Evolutionary conservation across 2,113 vertebrate species (phyloP).

Genomic region (Microcebus griseorufus): DNA sequence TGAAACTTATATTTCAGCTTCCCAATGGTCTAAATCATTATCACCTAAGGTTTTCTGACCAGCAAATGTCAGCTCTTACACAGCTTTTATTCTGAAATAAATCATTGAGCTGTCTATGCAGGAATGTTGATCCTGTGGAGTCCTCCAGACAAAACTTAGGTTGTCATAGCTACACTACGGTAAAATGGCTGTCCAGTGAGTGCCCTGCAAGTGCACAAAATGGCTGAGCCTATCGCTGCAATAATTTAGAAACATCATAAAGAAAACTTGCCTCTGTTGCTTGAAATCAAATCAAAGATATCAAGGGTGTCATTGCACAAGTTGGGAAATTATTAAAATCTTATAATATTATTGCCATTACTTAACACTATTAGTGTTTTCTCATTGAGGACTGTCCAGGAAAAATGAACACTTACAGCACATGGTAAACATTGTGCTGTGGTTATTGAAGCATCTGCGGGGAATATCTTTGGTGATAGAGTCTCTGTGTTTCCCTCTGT

Average conservation of each 20-base stretch:
- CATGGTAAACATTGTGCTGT: constrained; percentile 69
- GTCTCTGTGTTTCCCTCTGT: not conserved
- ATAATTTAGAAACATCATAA: constrained; percentile 62
- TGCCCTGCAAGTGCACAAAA: constrained; percentile 23
- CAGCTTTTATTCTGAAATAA: constrained; percentile 57
- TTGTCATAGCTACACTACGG: constrained; percentile 38
- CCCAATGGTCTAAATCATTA: not conserved
- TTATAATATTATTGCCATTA: constrained; percentile 81
- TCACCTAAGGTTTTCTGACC: not conserved
- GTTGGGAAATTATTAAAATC: constrained; percentile 84
- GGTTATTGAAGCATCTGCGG: constrained; percentile 48
- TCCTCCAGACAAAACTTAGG: constrained; percentile 9
- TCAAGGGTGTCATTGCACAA: constrained; percentile 83
- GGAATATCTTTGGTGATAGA: constrained; percentile 56
- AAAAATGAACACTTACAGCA: constrained; percentile 80
- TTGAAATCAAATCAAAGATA: constrained; percentile 68
- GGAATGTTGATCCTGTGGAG: constrained; percentile 31
- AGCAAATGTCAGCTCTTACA: constrained; percentile 20
- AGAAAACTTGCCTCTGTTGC: constrained; percentile 54
- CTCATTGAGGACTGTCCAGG: constrained; percentile 81
- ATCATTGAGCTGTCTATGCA: constrained; percentile 30
- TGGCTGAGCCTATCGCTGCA: not conserved
- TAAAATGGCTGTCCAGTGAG: constrained; percentile 53
- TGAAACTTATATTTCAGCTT: constrained; percentile 30
- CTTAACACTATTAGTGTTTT: constrained; percentile 80